phyloP scores from a whole-genome alignment of 2,113 vertebrate species.

The Progne subis region DNA sequence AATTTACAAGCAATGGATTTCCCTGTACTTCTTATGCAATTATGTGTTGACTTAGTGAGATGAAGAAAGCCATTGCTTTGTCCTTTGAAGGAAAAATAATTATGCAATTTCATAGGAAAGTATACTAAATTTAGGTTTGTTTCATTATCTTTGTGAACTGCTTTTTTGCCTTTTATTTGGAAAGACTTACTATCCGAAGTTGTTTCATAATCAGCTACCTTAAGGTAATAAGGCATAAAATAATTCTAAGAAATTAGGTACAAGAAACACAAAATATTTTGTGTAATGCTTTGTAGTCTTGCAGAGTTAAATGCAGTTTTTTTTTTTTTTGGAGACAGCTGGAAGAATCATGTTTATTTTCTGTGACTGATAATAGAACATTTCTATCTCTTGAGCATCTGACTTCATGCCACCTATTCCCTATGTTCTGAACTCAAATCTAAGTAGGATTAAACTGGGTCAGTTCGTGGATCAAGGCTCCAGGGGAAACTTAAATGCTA shows the following conservation, averaged over 20 bases:
- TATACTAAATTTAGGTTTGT: not conserved
- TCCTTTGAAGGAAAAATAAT: not conserved
- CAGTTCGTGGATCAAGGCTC: not conserved
- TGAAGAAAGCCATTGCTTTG: not conserved
- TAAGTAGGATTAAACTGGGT: not conserved
- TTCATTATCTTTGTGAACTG: not conserved
- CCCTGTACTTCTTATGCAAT: not conserved
- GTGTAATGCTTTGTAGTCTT: not conserved
- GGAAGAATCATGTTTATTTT: not conserved
- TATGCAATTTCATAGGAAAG: not conserved
- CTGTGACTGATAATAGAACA: not conserved
- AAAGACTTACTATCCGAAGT: not conserved
- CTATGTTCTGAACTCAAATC: not conserved
- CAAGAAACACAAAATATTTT: not conserved
- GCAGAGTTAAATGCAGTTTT: not conserved
- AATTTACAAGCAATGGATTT: not conserved
- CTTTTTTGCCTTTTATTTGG: not conserved
- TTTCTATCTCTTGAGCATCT: not conserved
- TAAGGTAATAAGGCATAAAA: not conserved
- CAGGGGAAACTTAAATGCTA: not conserved
- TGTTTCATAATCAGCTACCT: not conserved
- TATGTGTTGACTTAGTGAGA: not conserved
- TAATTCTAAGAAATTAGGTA: not conserved
- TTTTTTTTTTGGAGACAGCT: accelerated
- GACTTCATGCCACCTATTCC: not conserved